phyloP scores from a whole-genome alignment of 2,888 invertebrate species.

The Monoplex corrugatus region DNA sequence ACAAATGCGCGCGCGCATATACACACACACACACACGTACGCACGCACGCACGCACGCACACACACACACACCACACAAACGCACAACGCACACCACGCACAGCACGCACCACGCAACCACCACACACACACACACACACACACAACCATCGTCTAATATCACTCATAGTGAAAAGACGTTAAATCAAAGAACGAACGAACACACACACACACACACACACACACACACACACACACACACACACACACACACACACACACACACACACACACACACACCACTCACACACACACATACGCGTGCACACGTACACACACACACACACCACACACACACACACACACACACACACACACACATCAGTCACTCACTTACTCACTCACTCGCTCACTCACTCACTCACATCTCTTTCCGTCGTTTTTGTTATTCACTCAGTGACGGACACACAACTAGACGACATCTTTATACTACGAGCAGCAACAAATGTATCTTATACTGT shows the following conservation, averaged over 20 bases:
- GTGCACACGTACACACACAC: neutral
- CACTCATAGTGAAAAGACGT: too few relatives aligned
- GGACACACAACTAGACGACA: neutral
- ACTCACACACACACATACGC: neutral
- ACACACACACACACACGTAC: neutral
- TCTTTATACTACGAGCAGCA: neutral
- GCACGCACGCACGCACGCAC: neutral
- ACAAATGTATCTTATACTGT: too few relatives aligned
- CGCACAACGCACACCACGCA: neutral
- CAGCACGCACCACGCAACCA: neutral
- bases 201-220: neutral
- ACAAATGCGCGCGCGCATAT: neutral
- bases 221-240: neutral
- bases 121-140: neutral
- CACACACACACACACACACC: neutral
- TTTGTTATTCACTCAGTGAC: neutral
- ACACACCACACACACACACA: neutral
- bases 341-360: too few relatives aligned
- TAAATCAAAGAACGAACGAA: too few relatives aligned
- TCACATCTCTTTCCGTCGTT: neutral
- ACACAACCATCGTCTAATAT: too few relatives aligned
- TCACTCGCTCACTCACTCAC: neutral
- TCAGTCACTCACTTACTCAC: neutral
- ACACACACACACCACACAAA: neutral
- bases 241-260: neutral